Conservation (phyloP, 2,113 vertebrate genomes). For the Pseudorasbora parva region DNA sequence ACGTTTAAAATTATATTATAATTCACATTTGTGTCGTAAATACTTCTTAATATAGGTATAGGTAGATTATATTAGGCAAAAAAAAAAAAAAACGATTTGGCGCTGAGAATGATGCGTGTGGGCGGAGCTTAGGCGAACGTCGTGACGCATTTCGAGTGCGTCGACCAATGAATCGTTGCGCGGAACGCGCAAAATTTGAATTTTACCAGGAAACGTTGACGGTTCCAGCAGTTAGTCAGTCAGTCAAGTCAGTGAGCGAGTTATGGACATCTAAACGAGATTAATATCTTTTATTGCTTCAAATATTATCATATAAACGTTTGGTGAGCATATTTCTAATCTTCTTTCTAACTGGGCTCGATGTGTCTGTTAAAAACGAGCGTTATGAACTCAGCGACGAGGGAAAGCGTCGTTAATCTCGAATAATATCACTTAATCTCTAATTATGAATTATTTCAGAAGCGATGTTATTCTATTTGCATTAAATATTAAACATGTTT, state of each 20-base stretch:
- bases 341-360: background rate
- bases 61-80: background rate
- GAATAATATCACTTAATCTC: background rate
- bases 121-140: background rate
- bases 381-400: background rate
- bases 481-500: background rate
- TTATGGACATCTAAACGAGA: slow-evolving; percentile 20
- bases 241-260: background rate
- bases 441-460: background rate
- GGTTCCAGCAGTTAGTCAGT: too few relatives aligned
- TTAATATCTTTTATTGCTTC: background rate
- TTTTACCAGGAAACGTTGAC: slow-evolving; percentile 68
- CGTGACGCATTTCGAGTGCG: slow-evolving; percentile 4
- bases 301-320: background rate
- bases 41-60: too few relatives aligned
- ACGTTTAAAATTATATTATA: background rate
- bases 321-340: slow-evolving; percentile 21
- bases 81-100: background rate
- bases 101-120: background rate
- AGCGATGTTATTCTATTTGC: background rate
- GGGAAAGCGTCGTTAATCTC: background rate
- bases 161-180: slow-evolving; percentile 41
- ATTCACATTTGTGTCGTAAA: too few relatives aligned
- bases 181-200: slow-evolving; percentile 78
- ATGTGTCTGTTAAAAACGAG: background rate